Conservation (phyloP, 2,113 vertebrate genomes). For the Platanista minor region DNA sequence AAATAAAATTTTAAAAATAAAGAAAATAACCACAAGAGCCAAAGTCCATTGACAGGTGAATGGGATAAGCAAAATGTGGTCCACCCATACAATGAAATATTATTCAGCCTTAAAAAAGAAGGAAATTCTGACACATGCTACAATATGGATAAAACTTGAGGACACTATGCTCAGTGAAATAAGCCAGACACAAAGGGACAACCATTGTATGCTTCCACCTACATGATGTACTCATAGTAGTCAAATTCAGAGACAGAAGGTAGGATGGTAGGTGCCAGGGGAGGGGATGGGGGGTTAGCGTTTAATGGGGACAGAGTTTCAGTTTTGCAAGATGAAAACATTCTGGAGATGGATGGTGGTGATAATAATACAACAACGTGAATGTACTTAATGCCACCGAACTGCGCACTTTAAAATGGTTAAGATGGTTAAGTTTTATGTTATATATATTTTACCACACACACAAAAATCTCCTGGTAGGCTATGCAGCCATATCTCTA, state of each 20-base stretch:
- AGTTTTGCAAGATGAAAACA: not conserved
- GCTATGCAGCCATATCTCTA: accelerated
- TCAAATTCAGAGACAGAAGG: not conserved
- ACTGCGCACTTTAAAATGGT: too few relatives aligned
- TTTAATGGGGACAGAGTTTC: not conserved
- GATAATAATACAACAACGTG: accelerated
- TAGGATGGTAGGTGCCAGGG: not conserved
- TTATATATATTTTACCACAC: not conserved
- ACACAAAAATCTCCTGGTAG: not conserved
- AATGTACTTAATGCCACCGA: not conserved
- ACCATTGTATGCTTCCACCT: accelerated
- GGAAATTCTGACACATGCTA: not conserved
- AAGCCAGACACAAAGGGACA: not conserved
- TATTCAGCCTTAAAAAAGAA: not conserved
- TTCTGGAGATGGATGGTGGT: not conserved
- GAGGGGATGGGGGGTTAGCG: not conserved
- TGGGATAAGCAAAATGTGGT: not conserved
- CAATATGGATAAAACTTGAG: accelerated
- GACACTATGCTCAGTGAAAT: accelerated
- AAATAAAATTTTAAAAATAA: too few relatives aligned
- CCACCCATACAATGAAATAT: accelerated
- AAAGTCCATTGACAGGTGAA: not conserved
- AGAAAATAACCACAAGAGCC: too few relatives aligned
- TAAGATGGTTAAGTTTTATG: too few relatives aligned
- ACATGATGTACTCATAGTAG: not conserved